Evolutionary conservation across 1,140 invertebrate species (phyloP).

Genomic region (Cotesia chilonis): DNA sequence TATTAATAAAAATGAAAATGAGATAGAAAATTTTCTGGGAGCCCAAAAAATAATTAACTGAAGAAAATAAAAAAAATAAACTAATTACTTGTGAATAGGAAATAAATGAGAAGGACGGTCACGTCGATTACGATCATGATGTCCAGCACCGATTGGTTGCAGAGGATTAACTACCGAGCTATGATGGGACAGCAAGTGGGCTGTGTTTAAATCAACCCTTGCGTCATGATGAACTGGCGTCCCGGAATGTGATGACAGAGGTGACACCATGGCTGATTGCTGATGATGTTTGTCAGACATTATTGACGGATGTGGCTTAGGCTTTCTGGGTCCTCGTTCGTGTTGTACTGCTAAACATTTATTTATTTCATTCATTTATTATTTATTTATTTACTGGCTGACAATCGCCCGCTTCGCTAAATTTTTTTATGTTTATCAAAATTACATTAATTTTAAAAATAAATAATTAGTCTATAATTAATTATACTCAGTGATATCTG

Average conservation of each 20-base stretch:
- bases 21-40: too few species aligned
- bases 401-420: not conserved
- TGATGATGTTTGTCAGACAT: constrained; percentile 54
- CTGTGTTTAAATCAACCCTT: constrained; percentile 45
- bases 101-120: constrained; percentile 47
- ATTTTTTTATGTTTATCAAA: not conserved
- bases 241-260: constrained; percentile 50
- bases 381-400: constrained; percentile 27
- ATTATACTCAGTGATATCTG: too few species aligned
- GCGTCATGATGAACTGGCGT: constrained; percentile 51
- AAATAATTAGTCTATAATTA: too few species aligned
- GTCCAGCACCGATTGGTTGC: constrained; percentile 48
- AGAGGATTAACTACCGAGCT: constrained; percentile 41
- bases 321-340: constrained; percentile 93
- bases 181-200: constrained; percentile 41
- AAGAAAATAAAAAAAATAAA: too few species aligned
- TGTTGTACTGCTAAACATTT: constrained; percentile 90
- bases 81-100: constrained; percentile 51
- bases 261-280: constrained; percentile 53
- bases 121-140: constrained; percentile 46
- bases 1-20: too few species aligned
- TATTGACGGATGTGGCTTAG: constrained; percentile 70
- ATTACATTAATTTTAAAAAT: too few species aligned
- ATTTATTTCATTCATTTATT: constrained; percentile 15
- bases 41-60: too few species aligned